Percentiles rank a stretch among this genome's conserved stretches.
Conservation (phyloP, 2,797 vertebrate genomes). For the Eulemur albifrons region DNA sequence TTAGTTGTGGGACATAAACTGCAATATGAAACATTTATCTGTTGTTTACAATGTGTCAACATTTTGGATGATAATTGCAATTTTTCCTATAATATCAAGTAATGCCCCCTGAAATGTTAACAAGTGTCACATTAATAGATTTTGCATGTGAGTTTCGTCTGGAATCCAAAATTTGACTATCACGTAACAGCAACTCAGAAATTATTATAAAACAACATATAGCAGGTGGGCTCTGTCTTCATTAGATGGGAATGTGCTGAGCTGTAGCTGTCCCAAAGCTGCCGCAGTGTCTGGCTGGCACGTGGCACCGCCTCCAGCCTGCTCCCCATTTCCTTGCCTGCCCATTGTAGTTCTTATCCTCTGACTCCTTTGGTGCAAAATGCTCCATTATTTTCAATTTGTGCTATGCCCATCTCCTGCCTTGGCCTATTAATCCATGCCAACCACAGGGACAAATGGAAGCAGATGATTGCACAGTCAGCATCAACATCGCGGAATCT, state of each 20-base stretch:
- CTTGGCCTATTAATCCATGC: constrained; percentile 62
- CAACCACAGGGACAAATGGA: constrained; percentile 54
- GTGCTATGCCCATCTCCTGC: constrained; percentile 55
- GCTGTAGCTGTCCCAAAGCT: neutral
- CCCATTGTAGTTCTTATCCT: neutral
- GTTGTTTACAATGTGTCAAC: neutral
- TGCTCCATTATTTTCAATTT: constrained; percentile 72
- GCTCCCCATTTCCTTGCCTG: neutral
- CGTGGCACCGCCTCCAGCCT: neutral
- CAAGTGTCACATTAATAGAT: constrained; percentile 41
- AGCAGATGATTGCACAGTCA: neutral
- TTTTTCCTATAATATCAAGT: neutral
- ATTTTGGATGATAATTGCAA: neutral
- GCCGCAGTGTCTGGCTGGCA: neutral
- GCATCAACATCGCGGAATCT: neutral
- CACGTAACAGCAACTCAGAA: constrained; percentile 70
- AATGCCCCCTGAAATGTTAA: constrained; percentile 49
- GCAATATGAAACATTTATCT: neutral
- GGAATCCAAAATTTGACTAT: constrained; percentile 60
- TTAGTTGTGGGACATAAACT: neutral
- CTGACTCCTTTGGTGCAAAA: constrained; percentile 70
- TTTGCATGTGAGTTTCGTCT: constrained; percentile 67
- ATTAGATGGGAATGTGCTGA: constrained; percentile 52
- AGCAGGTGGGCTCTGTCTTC: constrained; percentile 71
- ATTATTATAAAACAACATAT: constrained; percentile 64